A percentile compares a stretch with the other conserved stretches of the same genome.
Conservation (phyloP, 1,140 invertebrate species). For the Acromyrmex charruanus region DNA sequence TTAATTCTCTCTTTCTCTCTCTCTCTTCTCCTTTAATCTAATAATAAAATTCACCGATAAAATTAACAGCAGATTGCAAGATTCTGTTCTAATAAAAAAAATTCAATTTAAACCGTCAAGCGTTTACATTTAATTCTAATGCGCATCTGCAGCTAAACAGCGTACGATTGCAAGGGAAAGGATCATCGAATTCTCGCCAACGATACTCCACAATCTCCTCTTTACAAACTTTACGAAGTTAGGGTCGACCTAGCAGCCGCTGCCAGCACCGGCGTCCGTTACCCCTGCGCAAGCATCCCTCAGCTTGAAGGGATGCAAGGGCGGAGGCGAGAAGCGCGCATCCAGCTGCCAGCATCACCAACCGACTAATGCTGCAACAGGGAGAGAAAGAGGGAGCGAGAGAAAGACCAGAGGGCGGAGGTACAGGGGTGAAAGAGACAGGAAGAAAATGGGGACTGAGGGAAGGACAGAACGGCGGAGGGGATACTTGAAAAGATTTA, state of each 20-base stretch:
- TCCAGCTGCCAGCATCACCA: slow-evolving; percentile 80
- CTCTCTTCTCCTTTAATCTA: neutral
- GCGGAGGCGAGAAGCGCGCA: slow-evolving; percentile 79
- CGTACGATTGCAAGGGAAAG: slow-evolving; percentile 89
- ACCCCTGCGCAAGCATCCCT: slow-evolving; percentile 73
- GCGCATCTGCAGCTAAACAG: slow-evolving; percentile 89
- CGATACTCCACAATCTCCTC: slow-evolving; percentile 22
- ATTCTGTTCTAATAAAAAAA: neutral
- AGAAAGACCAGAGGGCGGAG: slow-evolving; percentile 67
- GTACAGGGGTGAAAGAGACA: slow-evolving; percentile 57
- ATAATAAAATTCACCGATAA: neutral
- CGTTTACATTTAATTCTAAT: slow-evolving; percentile 88
- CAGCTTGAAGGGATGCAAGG: slow-evolving; percentile 73
- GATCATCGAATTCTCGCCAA: slow-evolving; percentile 74
- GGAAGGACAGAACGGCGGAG: slow-evolving; percentile 30
- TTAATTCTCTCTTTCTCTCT: slow-evolving; percentile 18
- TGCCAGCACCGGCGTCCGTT: slow-evolving; percentile 56
- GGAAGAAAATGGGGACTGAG: slow-evolving; percentile 38
- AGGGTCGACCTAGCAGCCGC: slow-evolving; percentile 30
- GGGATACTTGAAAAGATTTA: slow-evolving; percentile 50
- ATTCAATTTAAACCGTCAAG: neutral
- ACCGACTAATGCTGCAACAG: slow-evolving; percentile 84
- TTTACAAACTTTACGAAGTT: slow-evolving; percentile 31
- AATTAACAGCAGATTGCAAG: neutral
- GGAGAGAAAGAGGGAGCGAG: slow-evolving; percentile 81